Base-by-base conservation (phyloP, 2,113 vertebrate species). In the Cyprinodon variegatus region DNA sequence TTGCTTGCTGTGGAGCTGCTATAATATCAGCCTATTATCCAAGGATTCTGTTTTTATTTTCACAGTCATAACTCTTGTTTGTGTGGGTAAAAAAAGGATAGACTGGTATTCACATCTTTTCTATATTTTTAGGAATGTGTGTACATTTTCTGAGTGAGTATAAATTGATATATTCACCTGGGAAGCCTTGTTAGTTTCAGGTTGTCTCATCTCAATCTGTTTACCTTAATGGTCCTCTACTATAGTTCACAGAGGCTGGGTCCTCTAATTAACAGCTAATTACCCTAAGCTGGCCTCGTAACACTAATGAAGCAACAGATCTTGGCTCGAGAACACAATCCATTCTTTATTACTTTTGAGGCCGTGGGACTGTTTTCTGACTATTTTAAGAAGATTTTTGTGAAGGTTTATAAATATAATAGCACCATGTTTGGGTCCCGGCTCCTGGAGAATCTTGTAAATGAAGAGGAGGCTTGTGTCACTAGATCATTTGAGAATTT, bases 141-240 rank as follows among this genome's bases (percentile, higher is more conserved):
- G 53, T 59, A 72, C 68, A 85, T 11, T 45, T 72, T 22, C 40
- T 70, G 37, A 43, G 36, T 14, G 29, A 46, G 68, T 61, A n/a
- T 65, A 20, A 60, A 63, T 71, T 77, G 2, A n/a, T 12, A 10
- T 59, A 48, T 63, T 48, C n/a, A 9, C 59, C 65, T 41, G 14
- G 40, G 12, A 63, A 73, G 79, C 68, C 63, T 77, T 74, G 69
- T 11, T 29, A 53, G 60, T 65, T 74, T 70, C 29, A 29, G 40
- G 40, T 65, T n/a, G 22, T 77, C 53, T 75, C 22, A 9, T 9
- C 83, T 61, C 61, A 67, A 41, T 77, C 53, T 38, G 40, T 29
- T 84, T 71, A 84, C 83, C 82, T 85, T 88, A 73, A 67, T 53
- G 81, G 63, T 61, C 45, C 57, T 40, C 9, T 17, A 29, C 38